phyloP scores from a whole-genome alignment of 2,113 vertebrate genomes.

The Apeltes quadracus region DNA sequence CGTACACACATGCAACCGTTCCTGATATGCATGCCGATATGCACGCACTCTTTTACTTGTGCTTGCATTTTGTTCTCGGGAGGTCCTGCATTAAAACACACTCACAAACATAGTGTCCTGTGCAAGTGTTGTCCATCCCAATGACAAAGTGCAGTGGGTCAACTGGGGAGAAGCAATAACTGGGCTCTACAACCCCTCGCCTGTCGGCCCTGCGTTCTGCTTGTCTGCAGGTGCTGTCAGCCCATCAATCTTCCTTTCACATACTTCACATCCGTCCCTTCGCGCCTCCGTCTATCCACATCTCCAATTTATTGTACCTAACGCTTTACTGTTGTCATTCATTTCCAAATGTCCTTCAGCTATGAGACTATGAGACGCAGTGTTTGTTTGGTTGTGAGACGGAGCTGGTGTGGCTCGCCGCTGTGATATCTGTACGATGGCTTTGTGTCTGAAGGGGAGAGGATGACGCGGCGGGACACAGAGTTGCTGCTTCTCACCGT shows the following conservation, averaged over 20 bases:
- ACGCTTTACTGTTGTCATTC: conserved; percentile 18
- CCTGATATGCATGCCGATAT: conserved; percentile 39
- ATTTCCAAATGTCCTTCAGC: conserved; percentile 19
- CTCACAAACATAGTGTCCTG: conserved; percentile 49
- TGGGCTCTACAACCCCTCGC: conserved; percentile 59
- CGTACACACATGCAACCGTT: conserved; percentile 33
- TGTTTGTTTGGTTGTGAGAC: conserved; percentile 16
- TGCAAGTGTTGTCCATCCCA: conserved; percentile 54
- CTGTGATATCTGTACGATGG: conserved; percentile 15
- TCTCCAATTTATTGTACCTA: conserved; percentile 48
- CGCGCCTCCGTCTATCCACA: conserved; percentile 14
- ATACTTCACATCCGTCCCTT: conserved; percentile 24
- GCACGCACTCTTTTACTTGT: conserved; percentile 20
- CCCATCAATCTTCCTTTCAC: conserved; percentile 59
- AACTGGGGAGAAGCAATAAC: conserved; percentile 61
- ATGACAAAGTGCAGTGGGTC: conserved; percentile 63
- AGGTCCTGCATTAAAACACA: conserved; percentile 36
- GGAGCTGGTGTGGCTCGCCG: conserved; percentile 4
- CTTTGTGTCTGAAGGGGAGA: conserved; percentile 18
- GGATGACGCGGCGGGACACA: conserved; percentile 25
- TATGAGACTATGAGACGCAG: conserved; percentile 4
- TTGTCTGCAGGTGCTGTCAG: conserved; percentile 71
- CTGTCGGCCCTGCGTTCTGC: conserved; percentile 60
- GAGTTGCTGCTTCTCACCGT: background rate
- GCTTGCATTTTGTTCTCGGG: conserved; percentile 33